Conservation (phyloP, 37 sponge, comb jelly and placozoan species). For the Cliona cf. orientalis region DNA sequence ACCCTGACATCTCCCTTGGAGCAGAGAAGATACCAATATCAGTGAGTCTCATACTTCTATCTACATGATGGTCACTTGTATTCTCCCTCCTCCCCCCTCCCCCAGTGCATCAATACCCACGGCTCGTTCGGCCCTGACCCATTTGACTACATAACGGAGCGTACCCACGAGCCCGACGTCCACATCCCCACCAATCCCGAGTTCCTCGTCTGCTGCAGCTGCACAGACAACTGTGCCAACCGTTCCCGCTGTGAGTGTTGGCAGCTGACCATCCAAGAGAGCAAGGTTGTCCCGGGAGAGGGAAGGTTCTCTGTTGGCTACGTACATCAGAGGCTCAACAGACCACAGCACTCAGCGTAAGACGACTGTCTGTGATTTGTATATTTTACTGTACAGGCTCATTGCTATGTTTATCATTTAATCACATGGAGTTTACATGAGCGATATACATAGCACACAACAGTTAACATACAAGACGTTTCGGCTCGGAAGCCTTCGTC, state of each 20-base stretch:
- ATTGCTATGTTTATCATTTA: not conserved
- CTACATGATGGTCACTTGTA: not conserved
- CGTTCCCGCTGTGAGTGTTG: constrained; percentile 67
- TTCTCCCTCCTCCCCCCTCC: constrained; percentile 1
- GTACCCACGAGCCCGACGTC: constrained; percentile 40
- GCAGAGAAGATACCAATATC: constrained; percentile 27
- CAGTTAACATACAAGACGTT: too few relatives aligned
- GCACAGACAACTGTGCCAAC: constrained; percentile 61
- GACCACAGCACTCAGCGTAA: constrained; percentile 57
- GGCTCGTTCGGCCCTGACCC: not conserved
- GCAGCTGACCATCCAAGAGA: constrained; percentile 68
- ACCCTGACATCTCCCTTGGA: constrained; percentile 26
- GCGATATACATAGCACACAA: too few relatives aligned
- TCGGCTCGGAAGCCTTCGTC: too few relatives aligned
- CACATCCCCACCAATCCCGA: constrained; percentile 19
- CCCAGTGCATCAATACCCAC: constrained; percentile 57
- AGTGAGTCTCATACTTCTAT: not conserved
- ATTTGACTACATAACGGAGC: constrained; percentile 60
- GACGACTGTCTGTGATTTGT: too few relatives aligned
- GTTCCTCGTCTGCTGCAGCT: constrained; percentile 78
- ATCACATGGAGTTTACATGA: too few relatives aligned
- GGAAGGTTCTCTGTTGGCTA: constrained; percentile 36
- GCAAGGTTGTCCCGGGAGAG: constrained; percentile 6
- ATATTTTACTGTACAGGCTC: not conserved
- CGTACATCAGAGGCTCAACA: constrained; percentile 33